A percentile compares a stretch with the other conserved stretches of the same genome.
Evolutionary conservation across 2,888 invertebrate genomes (phyloP).

Genomic region (Ceraclea dissimilis): DNA sequence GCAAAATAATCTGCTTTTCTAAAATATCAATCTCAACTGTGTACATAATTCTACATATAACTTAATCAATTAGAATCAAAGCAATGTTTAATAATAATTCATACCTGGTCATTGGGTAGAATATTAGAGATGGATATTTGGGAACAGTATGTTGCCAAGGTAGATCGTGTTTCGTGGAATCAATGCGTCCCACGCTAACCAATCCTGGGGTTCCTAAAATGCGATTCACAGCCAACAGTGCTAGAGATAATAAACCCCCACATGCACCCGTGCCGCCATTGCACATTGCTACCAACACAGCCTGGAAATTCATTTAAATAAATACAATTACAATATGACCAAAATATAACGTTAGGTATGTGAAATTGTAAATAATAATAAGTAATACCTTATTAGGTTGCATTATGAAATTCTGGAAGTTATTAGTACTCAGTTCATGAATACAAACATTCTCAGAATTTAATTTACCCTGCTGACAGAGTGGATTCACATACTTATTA

Average conservation of each 20-base stretch:
- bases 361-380: background rate
- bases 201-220: slow-evolving; percentile 48
- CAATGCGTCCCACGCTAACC: slow-evolving; percentile 58
- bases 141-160: slow-evolving; percentile 81
- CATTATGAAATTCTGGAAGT: slow-evolving; percentile 55
- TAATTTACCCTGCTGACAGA: slow-evolving; percentile 8
- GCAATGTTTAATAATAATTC: background rate
- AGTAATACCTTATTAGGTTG: slow-evolving; percentile 50
- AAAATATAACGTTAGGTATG: no score
- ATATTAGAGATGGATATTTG: slow-evolving; percentile 69
- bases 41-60: slow-evolving; percentile 17
- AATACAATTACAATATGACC: no score
- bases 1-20: slow-evolving; percentile 65
- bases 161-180: slow-evolving; percentile 77
- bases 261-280: slow-evolving; percentile 73
- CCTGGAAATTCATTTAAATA: slow-evolving; percentile 40
- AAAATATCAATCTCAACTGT: slow-evolving; percentile 30
- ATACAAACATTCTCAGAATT: slow-evolving; percentile 42
- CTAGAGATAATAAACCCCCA: slow-evolving; percentile 61
- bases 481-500: slow-evolving; percentile 11
- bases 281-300: slow-evolving; percentile 65
- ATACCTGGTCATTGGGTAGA: slow-evolving; percentile 56
- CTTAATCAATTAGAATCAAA: background rate
- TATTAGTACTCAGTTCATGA: slow-evolving; percentile 57
- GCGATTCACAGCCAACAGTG: slow-evolving; percentile 59